Evolutionary conservation across 2,888 invertebrate genomes (phyloP).

Genomic region (Eilema sororculum): DNA sequence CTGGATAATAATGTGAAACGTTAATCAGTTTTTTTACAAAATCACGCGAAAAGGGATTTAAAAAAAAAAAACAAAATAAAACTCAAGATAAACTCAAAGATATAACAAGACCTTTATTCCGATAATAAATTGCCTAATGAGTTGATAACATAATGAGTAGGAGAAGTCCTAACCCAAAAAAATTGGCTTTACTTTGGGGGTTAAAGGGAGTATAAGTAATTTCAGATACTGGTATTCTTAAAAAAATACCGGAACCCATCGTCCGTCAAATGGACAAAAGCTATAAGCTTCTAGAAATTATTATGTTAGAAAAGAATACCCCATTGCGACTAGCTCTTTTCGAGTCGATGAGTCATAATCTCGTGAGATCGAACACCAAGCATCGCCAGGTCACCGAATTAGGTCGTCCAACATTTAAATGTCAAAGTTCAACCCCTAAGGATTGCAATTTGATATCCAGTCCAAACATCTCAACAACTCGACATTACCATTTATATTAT

Average conservation of each 20-base stretch:
- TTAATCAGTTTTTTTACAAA: no score
- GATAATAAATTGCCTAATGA: no score
- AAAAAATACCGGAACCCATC: no score
- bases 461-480: background rate
- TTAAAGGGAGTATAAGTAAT: no score
- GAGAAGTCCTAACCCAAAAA: no score
- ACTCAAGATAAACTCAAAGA: no score
- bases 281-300: background rate
- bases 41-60: no score
- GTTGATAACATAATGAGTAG: no score
- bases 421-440: constrained; percentile 17
- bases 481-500: background rate
- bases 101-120: no score
- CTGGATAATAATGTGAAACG: no score
- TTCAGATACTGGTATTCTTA: no score
- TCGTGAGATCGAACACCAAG: constrained; percentile 7
- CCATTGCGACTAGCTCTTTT: background rate
- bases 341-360: background rate
- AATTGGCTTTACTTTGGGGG: background rate
- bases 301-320: background rate
- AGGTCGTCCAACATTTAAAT: constrained; percentile 15
- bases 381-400: constrained; percentile 13
- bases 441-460: background rate
- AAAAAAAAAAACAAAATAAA: no score
- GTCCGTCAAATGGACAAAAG: background rate